Conservation (phyloP, 1,140 invertebrate genomes). For the Heliconius hermathena region DNA sequence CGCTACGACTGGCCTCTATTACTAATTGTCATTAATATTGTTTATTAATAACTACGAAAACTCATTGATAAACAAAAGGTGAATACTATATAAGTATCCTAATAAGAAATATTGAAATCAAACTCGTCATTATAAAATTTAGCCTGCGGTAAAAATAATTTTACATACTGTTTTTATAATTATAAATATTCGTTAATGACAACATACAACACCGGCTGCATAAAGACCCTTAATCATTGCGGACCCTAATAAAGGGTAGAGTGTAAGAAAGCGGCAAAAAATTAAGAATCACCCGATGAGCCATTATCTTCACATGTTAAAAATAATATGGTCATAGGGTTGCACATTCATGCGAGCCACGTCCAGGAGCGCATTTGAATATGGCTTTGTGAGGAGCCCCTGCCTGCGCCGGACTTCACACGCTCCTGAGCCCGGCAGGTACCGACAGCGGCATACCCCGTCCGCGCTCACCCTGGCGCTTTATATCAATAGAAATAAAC, state of each 20-base stretch:
- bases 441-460: constrained; percentile 49
- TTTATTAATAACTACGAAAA: background rate
- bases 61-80: background rate
- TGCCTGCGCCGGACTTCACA: constrained; percentile 78
- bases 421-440: constrained; percentile 69
- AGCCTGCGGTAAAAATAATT: constrained; percentile 48
- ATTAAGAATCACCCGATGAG: constrained; percentile 81
- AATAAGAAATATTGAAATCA: background rate
- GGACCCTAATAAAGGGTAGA: constrained; percentile 73
- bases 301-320: constrained; percentile 80
- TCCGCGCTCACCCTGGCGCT: constrained; percentile 41
- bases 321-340: constrained; percentile 81
- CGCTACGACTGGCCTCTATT: no score
- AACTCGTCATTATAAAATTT: background rate
- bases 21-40: background rate
- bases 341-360: constrained; percentile 77
- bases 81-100: background rate
- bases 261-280: constrained; percentile 74
- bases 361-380: constrained; percentile 80
- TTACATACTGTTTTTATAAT: constrained; percentile 32
- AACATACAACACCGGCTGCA: constrained; percentile 64
- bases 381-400: constrained; percentile 65
- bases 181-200: constrained; percentile 72
- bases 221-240: constrained; percentile 76
- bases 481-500: constrained; percentile 34